Percentiles rank a stretch among this genome's conserved stretches.
Evolutionary conservation across 2,888 invertebrate genomes (phyloP).

Genomic region (Pheosia tremula): DNA sequence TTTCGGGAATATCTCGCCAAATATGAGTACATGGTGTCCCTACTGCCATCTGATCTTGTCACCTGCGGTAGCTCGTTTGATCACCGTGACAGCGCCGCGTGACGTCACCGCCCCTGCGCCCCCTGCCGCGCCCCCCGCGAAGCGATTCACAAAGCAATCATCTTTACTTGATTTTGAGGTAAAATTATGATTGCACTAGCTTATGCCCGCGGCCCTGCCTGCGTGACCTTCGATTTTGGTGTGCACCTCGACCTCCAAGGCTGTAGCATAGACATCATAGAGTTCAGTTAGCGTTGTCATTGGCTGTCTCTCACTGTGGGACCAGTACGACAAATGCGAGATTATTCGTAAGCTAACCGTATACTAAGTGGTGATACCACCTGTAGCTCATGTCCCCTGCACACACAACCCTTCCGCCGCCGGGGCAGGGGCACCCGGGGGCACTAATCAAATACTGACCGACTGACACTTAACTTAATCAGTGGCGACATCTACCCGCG

Average conservation of each 20-base stretch:
- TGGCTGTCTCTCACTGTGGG: too few relatives aligned
- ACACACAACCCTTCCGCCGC: slow-evolving; percentile 18
- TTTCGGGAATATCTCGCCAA: too few relatives aligned
- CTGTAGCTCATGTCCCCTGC: neutral
- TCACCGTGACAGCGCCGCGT: slow-evolving; percentile 21
- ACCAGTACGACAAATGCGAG: too few relatives aligned
- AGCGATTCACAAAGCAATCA: slow-evolving; percentile 30
- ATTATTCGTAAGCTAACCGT: too few relatives aligned
- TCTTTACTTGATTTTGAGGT: slow-evolving; percentile 2
- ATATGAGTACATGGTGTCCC: slow-evolving; percentile 4
- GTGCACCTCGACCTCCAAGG: too few relatives aligned
- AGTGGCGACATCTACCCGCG: slow-evolving; percentile 8
- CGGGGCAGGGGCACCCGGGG: neutral
- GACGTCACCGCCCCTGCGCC: slow-evolving; percentile 25
- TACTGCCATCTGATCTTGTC: slow-evolving; percentile 21
- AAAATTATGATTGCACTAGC: neutral
- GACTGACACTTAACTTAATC: slow-evolving; percentile 27
- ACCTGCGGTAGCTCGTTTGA: slow-evolving; percentile 25
- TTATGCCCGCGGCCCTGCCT: too few relatives aligned
- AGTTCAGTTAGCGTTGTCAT: too few relatives aligned
- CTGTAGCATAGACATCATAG: too few relatives aligned
- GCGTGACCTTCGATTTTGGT: too few relatives aligned
- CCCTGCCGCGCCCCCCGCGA: slow-evolving; percentile 21
- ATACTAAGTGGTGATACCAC: slow-evolving; percentile 1
- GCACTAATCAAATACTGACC: slow-evolving; percentile 28